phyloP scores from a whole-genome alignment of 2,888 invertebrate species.

The Mesorhabditis spiculigera region DNA sequence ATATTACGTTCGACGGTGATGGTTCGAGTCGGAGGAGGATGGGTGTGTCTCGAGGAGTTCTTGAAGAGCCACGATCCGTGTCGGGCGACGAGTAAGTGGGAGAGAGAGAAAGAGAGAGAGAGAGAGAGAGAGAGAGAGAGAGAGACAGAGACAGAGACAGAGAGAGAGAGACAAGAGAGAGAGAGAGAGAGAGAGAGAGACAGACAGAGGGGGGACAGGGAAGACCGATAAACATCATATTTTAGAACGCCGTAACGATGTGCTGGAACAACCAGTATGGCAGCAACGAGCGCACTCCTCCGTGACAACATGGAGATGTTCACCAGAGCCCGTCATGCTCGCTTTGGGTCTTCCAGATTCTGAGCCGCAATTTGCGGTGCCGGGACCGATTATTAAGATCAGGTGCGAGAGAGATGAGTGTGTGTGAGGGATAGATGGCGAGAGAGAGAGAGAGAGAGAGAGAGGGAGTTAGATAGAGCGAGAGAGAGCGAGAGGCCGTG shows the following conservation, averaged over 20 bases:
- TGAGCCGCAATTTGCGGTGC: neutral
- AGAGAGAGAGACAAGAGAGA: no score
- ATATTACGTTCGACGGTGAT: conserved; percentile 98
- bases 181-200: no score
- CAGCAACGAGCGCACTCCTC: conserved; percentile 9
- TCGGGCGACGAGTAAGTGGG: conserved; percentile 67
- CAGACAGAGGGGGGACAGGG: no score
- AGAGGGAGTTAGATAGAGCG: no score
- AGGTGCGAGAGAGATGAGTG: no score
- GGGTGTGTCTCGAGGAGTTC: conserved; percentile 99
- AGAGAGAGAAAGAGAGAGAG: neutral
- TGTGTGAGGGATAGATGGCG: no score
- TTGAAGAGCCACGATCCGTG: conserved; percentile 99
- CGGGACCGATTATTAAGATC: conserved; percentile 37
- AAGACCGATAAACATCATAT: no score
- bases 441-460: no score
- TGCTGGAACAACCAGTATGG: no score
- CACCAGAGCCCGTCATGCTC: conserved; percentile 73
- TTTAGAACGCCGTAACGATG: no score
- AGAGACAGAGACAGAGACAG: no score
- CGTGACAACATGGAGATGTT: conserved; percentile 98
- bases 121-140: conserved; percentile 2
- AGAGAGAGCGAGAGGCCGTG: neutral
- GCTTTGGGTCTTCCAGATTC: conserved; percentile 11
- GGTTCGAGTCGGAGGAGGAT: conserved; percentile 99